A percentile compares a stretch with the other conserved stretches of the same genome.
Evolutionary conservation across 2,113 vertebrate species (phyloP).

Genomic region (Nothobranchius kuhntae): DNA sequence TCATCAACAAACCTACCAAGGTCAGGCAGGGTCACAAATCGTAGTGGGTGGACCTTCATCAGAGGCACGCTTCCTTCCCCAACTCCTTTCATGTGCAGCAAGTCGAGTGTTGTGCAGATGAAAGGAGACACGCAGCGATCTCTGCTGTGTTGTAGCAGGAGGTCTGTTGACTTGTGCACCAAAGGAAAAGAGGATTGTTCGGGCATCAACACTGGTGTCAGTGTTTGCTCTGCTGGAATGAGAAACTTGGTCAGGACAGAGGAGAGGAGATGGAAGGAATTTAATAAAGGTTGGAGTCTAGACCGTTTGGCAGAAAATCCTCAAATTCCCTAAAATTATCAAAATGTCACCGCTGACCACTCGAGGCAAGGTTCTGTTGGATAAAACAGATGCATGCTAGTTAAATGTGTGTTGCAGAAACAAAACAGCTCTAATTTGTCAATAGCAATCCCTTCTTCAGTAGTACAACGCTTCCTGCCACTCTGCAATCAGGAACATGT

Average conservation of each 20-base stretch:
- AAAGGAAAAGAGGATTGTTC: constrained; percentile 36
- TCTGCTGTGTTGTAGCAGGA: neutral
- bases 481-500: neutral
- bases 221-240: constrained; percentile 42
- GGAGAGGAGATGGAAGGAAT: constrained; percentile 1
- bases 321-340: neutral
- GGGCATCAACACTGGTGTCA: constrained; percentile 7
- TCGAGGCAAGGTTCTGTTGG: neutral
- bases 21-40: constrained; percentile 49
- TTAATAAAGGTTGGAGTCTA: constrained; percentile 2
- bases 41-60: constrained; percentile 40
- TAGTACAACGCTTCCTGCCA: neutral
- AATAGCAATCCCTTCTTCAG: too few relatives aligned
- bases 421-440: too few relatives aligned
- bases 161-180: neutral
- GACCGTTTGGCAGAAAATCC: neutral
- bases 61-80: constrained; percentile 29
- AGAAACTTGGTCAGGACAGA: neutral
- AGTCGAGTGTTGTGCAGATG: constrained; percentile 24
- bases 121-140: constrained; percentile 11
- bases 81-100: constrained; percentile 2
- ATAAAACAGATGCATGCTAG: neutral
- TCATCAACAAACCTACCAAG: constrained; percentile 58
- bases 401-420: too few relatives aligned
- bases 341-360: neutral